Evolutionary conservation across 2,888 invertebrate species (phyloP), one percentile per base, ranked within the genome.

Genomic region (Carterocephalus palaemon): DNA sequence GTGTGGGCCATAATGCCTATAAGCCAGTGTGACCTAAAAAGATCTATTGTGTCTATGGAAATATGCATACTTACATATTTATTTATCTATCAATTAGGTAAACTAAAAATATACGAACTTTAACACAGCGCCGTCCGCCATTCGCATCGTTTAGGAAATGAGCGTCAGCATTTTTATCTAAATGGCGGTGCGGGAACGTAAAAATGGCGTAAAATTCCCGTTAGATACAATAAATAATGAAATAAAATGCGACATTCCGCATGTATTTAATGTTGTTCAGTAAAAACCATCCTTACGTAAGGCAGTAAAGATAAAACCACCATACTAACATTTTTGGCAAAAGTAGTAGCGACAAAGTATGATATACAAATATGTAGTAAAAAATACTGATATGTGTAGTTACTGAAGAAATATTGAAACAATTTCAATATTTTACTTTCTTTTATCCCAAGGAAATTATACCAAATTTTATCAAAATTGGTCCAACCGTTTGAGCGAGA

Each of bases 81-180:
- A n/a, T n/a, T 29, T 32, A 45, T 37, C 23, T 52, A 50, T 53
- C 51, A 56, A 54, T 56, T 56, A 53, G 40, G 46, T 46, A 51
- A 53, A 46, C 49, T 38, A 52, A 53, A 52, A 46, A 36, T 23
- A 34, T 6, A 10, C 19, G 15, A 34, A 43, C 15, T 22, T 20
- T 13, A 23, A 37, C 22, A 53, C 56, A 47, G 10, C 13, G 9
- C 6, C 43, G 52, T 36, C 47, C 57, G 47, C 52, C 49, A 60
- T n/a, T n/a, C n/a, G n/a, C n/a, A n/a, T 67, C 73, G 68, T 73
- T 77, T 67, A 66, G 71, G 72, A 76, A 80, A 78, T 73, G 72
- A 72, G 60, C 60, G 64, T 73, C 75, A 73, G 71, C 75, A 66
- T 74, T 74, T 60, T 80, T 80, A 81, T 81, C 80, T 81, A 77